These are phyloP conservation scores for Hydropotes inermis DNA, from an alignment of 2,113 vertebrate genomes.

Conservation along the genomic window DNA sequence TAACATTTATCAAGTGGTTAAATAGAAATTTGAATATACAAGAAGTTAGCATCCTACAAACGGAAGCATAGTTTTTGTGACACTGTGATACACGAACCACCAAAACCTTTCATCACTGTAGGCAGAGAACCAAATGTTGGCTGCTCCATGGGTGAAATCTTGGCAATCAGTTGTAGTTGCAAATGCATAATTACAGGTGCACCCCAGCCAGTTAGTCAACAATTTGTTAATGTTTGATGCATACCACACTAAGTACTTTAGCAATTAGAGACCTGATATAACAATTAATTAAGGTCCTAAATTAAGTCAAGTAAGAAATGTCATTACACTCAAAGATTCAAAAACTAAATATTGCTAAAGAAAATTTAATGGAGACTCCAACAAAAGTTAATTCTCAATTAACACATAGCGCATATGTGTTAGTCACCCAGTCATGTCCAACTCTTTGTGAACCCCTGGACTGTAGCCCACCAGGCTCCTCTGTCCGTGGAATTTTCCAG, in stretches of 20 bases:
- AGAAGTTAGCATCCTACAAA: background rate
- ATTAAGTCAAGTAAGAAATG: conserved; percentile 56
- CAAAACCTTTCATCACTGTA: background rate
- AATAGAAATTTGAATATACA: background rate
- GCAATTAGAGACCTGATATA: conserved; percentile 56
- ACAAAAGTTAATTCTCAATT: conserved; percentile 25
- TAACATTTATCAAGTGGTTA: background rate
- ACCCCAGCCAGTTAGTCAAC: conserved; percentile 54
- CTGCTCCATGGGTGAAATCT: conserved; percentile 35
- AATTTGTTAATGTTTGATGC: conserved; percentile 49
- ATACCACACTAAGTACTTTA: conserved; percentile 54
- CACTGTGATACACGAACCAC: background rate
- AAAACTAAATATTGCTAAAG: conserved; percentile 35
- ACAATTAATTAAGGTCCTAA: conserved; percentile 63
- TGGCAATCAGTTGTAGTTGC: conserved; percentile 36
- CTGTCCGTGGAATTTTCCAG: background rate
- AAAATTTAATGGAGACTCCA: conserved; percentile 27
- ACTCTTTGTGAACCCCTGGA: background rate
- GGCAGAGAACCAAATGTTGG: conserved; percentile 18
- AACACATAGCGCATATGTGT: background rate
- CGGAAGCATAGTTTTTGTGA: background rate
- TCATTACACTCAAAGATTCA: conserved; percentile 18
- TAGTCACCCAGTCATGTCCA: background rate
- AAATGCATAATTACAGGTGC: conserved; percentile 47
- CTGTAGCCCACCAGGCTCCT: background rate